phyloP scores from a whole-genome alignment of 2,797 vertebrate species.

The Pampus argenteus region DNA sequence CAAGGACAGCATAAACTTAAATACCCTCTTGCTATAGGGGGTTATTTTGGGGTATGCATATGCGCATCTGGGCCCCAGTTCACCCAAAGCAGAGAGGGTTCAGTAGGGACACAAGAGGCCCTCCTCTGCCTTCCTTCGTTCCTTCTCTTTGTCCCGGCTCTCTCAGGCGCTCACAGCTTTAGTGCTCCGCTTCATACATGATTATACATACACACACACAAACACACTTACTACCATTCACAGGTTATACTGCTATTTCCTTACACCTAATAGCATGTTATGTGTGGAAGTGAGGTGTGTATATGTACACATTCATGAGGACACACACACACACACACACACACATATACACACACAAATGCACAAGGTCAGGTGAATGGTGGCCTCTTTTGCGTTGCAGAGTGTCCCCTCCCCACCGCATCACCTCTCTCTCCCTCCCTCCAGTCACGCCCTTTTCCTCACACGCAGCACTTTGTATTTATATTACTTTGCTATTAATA shows the following conservation, averaged over 20 bases:
- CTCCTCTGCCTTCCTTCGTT: conserved; percentile 47
- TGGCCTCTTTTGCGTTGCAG: conserved; percentile 36
- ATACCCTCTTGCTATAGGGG: conserved; percentile 44
- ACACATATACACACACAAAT: conserved; percentile 33
- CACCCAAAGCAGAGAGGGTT: conserved; percentile 41
- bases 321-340: conserved; percentile 29
- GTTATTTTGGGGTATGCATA: conserved; percentile 47
- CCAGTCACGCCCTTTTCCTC: conserved; percentile 43
- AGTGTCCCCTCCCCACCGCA: conserved; percentile 12
- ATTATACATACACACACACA: conserved; percentile 62
- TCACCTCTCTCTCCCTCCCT: conserved; percentile 15
- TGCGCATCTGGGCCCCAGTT: conserved; percentile 46
- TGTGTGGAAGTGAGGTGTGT: no score
- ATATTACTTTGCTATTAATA: conserved; percentile 66
- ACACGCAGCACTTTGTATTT: conserved; percentile 59
- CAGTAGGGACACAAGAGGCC: conserved; percentile 61
- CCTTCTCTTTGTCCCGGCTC: conserved; percentile 70
- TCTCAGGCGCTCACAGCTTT: conserved; percentile 68
- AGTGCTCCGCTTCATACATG: conserved; percentile 69
- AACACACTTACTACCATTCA: conserved; percentile 44
- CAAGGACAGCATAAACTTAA: conserved; percentile 50
- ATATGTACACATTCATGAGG: conserved; percentile 22
- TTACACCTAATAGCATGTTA: conserved; percentile 36
- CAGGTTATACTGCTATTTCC: conserved; percentile 43
- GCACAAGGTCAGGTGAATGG: conserved; percentile 41